Base-by-base conservation (phyloP, 2,888 invertebrate species). In the Masnerella sp. region DNA sequence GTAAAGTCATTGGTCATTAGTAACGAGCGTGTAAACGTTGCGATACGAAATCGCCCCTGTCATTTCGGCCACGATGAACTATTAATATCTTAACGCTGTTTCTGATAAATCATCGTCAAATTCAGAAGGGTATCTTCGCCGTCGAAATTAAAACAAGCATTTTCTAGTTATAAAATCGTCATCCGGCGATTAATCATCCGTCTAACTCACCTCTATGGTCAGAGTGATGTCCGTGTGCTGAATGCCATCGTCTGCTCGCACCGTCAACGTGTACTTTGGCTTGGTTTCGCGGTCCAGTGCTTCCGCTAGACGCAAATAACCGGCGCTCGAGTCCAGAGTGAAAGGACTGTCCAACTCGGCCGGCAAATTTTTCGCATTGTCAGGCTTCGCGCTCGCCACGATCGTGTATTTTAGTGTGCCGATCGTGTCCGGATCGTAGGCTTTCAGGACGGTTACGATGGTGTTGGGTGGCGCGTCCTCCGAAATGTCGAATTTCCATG, bases 191-290 rank as follows among this genome's bases (percentile, higher is more conserved):
- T 49, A 56, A 70, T 56, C 43, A 7, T 3, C 22, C 22, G n/a
- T 28, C 25, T n/a, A 18, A 87, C 91, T 88, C 88, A 96, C 96
- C 92, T 93, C 91, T 83, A 98, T 91, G 74, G 91, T 90, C 62
- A 97, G 90, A 80, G 91, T 90, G 74, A 94, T 91, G 87, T 95
- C 94, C 18, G 95, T 94, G 84, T 92, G 92, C 88, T 96, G 97
- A 74, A 95, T 91, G 52, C 97, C 96, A 89, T 98, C 98, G 84
- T 93, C 93, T 71, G 96, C 97, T 82, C 95, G 91, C 59, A 97
- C 91, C 65, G 91, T 90, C 74, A 98, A 89, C 83, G 92, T 91
- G 88, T 97, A 97, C 80, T 91, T 90, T 79, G 94, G 92, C 81
- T 92, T 91, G 20, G 92, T 91, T 88, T 97, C 97, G 74, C 96